Evolutionary conservation across 2,797 vertebrate genomes (phyloP), one percentile per base, ranked within the genome.

Genomic region (Molossus molossus): DNA sequence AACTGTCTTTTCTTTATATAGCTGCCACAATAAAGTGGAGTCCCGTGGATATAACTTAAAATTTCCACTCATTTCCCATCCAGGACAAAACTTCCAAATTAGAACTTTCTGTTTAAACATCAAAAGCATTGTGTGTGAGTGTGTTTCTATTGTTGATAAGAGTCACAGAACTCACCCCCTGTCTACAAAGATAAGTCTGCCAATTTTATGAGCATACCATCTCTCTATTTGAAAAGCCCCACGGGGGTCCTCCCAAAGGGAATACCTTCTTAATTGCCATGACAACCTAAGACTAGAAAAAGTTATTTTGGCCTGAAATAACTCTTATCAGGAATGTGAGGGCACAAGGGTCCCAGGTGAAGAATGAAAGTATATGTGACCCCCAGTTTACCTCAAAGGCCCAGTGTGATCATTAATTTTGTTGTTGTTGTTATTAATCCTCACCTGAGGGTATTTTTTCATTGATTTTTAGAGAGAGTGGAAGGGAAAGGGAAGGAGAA

Each of bases 381-480:
- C 11, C 11, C 9, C 69, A 17, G 48, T 48, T 40, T 23, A 1
- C 37, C 62, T 70, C 53, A 58, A 9, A 82, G 45, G 13, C 17
- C 3, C 1, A 12, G 48, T 5, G n/a, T 27, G 29, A 20, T 3
- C 0, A 29, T 12, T 62, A 13, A 6, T 27, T 23, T 33, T 9
- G 40, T 45, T 45, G 40, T 45, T 45, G 40, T 45, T 45, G 40
- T 45, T 45, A 6, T 45, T 45, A 45, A 45, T 45, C 40, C 40
- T 45, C 40, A 45, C 40, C 40, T 45, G 40, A 45, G 40, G 40
- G 40, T 45, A 45, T 45, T 45, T 45, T 45, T 45, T 45, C 40
- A 45, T 45, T 45, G 40, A 45, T 45, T 45, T 45, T 45, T 45
- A 45, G 40, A 45, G 40, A 45, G 5, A 45, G 40, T 45, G 40